Percentiles rank a stretch among this genome's conserved stretches.
phyloP scores from a whole-genome alignment of 64 coral and sea anemone genomes.

The Pocillopora damicornis region DNA sequence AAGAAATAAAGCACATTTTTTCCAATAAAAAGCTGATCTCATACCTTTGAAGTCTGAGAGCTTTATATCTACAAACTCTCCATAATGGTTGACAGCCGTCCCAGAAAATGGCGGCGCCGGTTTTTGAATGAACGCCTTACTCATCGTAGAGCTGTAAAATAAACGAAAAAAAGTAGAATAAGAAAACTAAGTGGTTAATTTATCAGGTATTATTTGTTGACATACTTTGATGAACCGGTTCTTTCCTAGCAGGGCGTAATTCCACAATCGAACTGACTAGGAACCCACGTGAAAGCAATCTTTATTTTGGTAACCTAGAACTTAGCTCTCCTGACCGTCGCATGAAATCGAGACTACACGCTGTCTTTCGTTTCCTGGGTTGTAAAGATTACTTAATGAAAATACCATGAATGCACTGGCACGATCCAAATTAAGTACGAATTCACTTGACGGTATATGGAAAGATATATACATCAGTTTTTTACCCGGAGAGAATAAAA shows the following conservation, averaged over 20 bases:
- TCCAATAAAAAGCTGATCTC: background rate
- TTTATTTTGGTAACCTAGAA: background rate
- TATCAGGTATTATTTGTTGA: background rate
- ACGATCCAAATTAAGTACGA: too few relatives aligned
- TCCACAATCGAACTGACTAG: background rate
- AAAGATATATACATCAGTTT: too few relatives aligned
- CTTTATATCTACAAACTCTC: slow-evolving; percentile 87
- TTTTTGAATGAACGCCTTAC: slow-evolving; percentile 92
- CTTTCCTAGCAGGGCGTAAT: background rate
- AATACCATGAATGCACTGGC: too few relatives aligned
- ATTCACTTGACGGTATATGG: too few relatives aligned
- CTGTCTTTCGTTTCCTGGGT: background rate
- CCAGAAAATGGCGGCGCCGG: slow-evolving; percentile 88
- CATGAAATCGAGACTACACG: background rate
- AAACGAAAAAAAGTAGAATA: background rate
- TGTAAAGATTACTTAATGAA: too few relatives aligned
- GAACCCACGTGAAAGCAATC: background rate
- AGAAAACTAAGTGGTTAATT: background rate
- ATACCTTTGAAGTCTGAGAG: slow-evolving; percentile 97
- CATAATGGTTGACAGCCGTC: slow-evolving; percentile 71
- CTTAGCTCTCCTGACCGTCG: background rate
- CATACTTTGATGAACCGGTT: background rate
- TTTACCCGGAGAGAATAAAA: too few relatives aligned
- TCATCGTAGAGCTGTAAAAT: slow-evolving; percentile 80
- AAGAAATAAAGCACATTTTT: background rate